Conservation (phyloP, 2,888 invertebrate genomes). For the Dolichopus griseipennis region DNA sequence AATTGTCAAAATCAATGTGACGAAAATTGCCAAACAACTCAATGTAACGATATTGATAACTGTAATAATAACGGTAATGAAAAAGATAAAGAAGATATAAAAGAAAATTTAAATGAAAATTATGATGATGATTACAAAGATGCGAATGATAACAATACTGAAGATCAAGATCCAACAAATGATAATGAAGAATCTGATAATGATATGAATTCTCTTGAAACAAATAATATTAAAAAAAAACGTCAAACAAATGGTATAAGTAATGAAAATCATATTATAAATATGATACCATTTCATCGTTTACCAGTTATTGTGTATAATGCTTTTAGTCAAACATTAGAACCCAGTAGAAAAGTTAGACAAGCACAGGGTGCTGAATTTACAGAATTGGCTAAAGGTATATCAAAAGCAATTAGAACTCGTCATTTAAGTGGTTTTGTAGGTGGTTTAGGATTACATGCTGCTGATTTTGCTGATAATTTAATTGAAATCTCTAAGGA, state of each 20-base stretch:
- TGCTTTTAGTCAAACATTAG: not conserved
- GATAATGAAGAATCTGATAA: not conserved
- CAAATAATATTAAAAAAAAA: not conserved
- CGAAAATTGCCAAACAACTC: too few relatives aligned
- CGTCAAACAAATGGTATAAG: not conserved
- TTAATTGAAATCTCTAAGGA: not conserved
- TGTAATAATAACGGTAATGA: not conserved
- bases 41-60: too few relatives aligned
- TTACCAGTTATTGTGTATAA: not conserved
- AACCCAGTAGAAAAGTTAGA: not conserved
- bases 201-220: not conserved
- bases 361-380: not conserved
- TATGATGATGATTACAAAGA: not conserved
- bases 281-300: not conserved
- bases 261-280: not conserved
- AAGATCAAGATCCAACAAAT: not conserved
- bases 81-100: not conserved
- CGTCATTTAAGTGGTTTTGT: conserved; percentile 8
- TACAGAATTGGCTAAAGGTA: not conserved
- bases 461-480: conserved; percentile 10
- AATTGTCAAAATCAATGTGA: not conserved
- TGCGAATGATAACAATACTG: not conserved
- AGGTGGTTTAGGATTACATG: conserved; percentile 5
- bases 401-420: conserved; percentile 4
- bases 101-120: not conserved